These are phyloP conservation scores for Stylophora pistillata DNA, from an alignment of 64 coral and sea anemone genomes.

Conservation along the genomic window DNA sequence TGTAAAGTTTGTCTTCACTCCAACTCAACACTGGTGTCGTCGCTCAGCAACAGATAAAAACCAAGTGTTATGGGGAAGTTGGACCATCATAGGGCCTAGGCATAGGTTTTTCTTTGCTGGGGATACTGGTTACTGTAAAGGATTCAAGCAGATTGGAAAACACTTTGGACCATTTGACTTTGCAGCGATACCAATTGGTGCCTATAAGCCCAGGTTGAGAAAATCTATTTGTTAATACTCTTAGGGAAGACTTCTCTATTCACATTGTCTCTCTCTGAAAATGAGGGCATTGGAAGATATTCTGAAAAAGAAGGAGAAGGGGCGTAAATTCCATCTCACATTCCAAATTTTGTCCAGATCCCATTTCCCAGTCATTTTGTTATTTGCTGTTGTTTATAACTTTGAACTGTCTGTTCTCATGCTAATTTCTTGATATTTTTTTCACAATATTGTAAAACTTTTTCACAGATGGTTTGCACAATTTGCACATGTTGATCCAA, in stretches of 20 bases:
- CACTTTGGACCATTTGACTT: slow-evolving; percentile 96
- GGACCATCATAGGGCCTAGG: slow-evolving; percentile 78
- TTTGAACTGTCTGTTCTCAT: too few relatives aligned
- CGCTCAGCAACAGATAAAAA: slow-evolving; percentile 71
- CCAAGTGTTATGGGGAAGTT: slow-evolving; percentile 89
- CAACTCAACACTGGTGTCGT: slow-evolving; percentile 87
- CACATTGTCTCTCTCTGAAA: too few relatives aligned
- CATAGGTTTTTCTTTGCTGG: slow-evolving; percentile 91
- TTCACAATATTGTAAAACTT: neutral
- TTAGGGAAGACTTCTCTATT: neutral
- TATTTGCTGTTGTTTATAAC: too few relatives aligned
- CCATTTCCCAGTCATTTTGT: too few relatives aligned
- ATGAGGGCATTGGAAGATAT: too few relatives aligned
- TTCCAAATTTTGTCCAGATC: too few relatives aligned
- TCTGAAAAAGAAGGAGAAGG: too few relatives aligned
- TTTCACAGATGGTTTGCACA: slow-evolving; percentile 70
- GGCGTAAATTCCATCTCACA: too few relatives aligned
- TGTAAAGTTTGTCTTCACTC: slow-evolving; percentile 82
- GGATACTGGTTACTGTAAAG: slow-evolving; percentile 82
- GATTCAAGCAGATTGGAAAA: slow-evolving; percentile 81
- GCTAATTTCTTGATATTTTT: too few relatives aligned
- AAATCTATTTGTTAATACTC: neutral
- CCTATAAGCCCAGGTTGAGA: slow-evolving; percentile 88
- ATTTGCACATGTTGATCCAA: slow-evolving; percentile 85
- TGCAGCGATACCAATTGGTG: slow-evolving; percentile 92